phyloP scores from a whole-genome alignment of 37 sponge, comb jelly and placozoan genomes.

The Halichondria panicea region DNA sequence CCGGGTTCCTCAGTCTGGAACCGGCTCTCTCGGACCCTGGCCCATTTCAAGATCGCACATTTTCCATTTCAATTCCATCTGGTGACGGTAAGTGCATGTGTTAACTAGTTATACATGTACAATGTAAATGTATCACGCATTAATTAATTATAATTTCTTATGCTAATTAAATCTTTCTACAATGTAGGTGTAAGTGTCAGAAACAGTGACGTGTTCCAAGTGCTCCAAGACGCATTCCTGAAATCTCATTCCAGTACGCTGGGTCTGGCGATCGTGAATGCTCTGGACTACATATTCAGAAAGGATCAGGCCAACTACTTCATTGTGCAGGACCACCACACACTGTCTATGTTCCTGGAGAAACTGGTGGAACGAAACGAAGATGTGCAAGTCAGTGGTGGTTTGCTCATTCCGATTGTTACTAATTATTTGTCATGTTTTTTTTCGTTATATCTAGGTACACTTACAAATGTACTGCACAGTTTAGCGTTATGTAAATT shows the following conservation, averaged over 20 bases:
- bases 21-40: slow-evolving; percentile 47
- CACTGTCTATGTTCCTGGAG: slow-evolving; percentile 67
- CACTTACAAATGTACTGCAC: too few relatives aligned
- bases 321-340: slow-evolving; percentile 62
- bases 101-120: not conserved
- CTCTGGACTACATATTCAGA: slow-evolving; percentile 63
- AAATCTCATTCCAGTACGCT: slow-evolving; percentile 2
- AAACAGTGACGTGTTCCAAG: slow-evolving; percentile 71
- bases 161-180: too few relatives aligned
- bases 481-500: too few relatives aligned
- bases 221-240: slow-evolving; percentile 62
- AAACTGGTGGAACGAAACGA: slow-evolving; percentile 29
- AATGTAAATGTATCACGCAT: not conserved
- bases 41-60: slow-evolving; percentile 77
- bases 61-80: slow-evolving; percentile 54
- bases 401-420: too few relatives aligned
- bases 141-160: not conserved
- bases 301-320: slow-evolving; percentile 85
- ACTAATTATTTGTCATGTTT: too few relatives aligned
- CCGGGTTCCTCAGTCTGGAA: slow-evolving; percentile 52
- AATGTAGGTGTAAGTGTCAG: slow-evolving; percentile 65
- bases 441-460: too few relatives aligned
- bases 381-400: slow-evolving; percentile 54
- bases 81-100: slow-evolving; percentile 36
- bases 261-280: slow-evolving; percentile 48